Evolutionary conservation across 2,888 invertebrate species (phyloP), one percentile per base, ranked within the genome.

Genomic region (Lasioglossum figueresi): DNA sequence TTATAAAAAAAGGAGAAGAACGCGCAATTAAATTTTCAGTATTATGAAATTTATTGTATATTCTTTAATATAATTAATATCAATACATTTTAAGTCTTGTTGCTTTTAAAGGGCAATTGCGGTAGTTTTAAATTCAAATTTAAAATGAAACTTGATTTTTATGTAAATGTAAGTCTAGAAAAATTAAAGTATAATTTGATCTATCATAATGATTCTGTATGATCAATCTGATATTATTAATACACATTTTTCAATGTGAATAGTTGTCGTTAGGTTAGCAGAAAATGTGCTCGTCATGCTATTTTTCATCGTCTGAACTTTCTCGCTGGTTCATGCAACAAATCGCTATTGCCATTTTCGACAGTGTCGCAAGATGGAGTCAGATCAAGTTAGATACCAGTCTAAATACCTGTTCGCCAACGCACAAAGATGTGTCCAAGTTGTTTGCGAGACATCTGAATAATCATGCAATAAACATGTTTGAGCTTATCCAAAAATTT

Each of bases 331-430:
- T 83, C 80, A 82, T 79, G 73, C 78, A 73, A 77, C 77, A 81
- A 82, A 86, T 86, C 75, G 79, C 66, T 43, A 73, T 88, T 85
- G 37, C 80, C 80, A 76, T 88, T 82, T 86, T 80, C 59, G 84
- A 74, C 27, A 45, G 34, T 63, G 72, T 66, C 56, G 40, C 59
- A 59, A 80, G 70, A 76, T 37, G 16, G 8, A 31, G 34, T 66
- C 66, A 3, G 31, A 34, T 10, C 12, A 79, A 72, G 52, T 83
- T 72, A 27, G 52, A 63, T 73, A 76, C 19, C 70, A 71, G 27
- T 19, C 19, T 31, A 76, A 85, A 86, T 85, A 88, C 86, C 76
- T 77, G 87, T 91, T 88, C 83, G 88, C 87, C 89, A 85, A 89
- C 90, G 88, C 86, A 78, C 37, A 66, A 85, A 72, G 79, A 78